Base-by-base conservation (phyloP, 1,140 invertebrate species). In the Euwallacea similis region DNA sequence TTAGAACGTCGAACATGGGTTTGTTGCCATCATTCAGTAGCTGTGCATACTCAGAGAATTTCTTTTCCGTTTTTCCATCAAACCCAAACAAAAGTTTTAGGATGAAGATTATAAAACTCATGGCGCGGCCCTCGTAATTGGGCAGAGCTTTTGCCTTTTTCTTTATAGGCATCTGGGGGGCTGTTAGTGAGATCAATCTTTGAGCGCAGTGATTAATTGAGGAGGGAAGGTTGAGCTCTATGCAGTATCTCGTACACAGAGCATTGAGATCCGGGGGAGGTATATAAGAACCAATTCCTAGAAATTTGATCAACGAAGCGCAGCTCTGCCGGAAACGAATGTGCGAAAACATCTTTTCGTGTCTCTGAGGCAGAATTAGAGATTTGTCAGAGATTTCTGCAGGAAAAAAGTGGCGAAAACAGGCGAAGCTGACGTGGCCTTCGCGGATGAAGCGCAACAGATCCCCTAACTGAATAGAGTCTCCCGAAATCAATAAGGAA, bases 11-110 rank as follows among this genome's bases (percentile, higher is more conserved):
- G 75, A 90, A 90, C 13, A 89, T 81, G 1, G 21, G 21, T 54
- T 81, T 81, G 2, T 76, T 58, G 21, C 79, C 77, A 43, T 72
- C 73, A 70, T 78, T 84, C 46, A 11, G 6, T 58, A 41, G 62
- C 6, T 80, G 77, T 0, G 85, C 83, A 42, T 86, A 82, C 46
- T 82, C 75, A 2, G 88, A 89, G 21, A 88, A 85, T 67, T 83
- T 75, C 46, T 82, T 80, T 79, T 91, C 89, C 2, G 88, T 88
- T 8, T 83, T 75, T 54, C 84, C 89, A 80, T 91, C 89, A 2
- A 91, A 75, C 2, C 85, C 85, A 75, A 88, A 88, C 4, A 90
- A 74, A 2, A 87, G 76, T 82, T 90, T 90, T 43, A 90, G 68
- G 2, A 83, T 77, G 50, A 89, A 84, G n/a, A 89, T 77, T 59